Evolutionary conservation across 1,140 invertebrate genomes (phyloP), one percentile per base, ranked within the genome.

Genomic region (Stegodyphus dumicola): DNA sequence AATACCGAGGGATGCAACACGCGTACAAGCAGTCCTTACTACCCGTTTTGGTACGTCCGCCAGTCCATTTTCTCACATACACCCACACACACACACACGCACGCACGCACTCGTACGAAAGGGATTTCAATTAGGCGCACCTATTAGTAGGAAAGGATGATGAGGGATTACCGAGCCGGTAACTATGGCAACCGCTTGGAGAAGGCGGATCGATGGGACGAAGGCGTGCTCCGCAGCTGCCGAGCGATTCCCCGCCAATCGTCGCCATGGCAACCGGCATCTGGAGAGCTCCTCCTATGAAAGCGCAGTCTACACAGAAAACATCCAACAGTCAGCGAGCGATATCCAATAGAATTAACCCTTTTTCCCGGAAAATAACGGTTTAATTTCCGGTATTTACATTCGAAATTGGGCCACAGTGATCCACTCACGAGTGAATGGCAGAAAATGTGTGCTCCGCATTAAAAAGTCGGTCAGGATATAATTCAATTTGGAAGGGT

Each of bases 41-140:
- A 33, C 33, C 33, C 17, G 51, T 54, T n/a, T 77, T 33, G 48
- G 60, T 77, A 64, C 51, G 64, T 66, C 48, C 76, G 49, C 17
- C 17, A 6, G 64, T 66, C 75, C 60, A 33, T 77, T 64, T 49
- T 6, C 64, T 33, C 33, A 33, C 33, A 33, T 3, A 33, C 33
- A 33, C 33, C 3, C 33, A 33, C 33, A 33, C 33, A 33, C 33
- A 11, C 48, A 70, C 67, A 70, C 56, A 60, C 56, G 67, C 17
- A 54, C 66, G 67, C 67, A 54, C 73, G 10, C 71, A 52, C 80
- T 60, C 33, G 33, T 33, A 33, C 33, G 33, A 33, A 60, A 67
- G 81, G 81, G 81, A 85, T 85, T 85, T 85, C 81, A 85, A 85
- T 85, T 85, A 85, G 81, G 81, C 56, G 74, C 81, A 85, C 81